Base-by-base conservation (phyloP, 2,797 vertebrate genomes). In the Allobates femoralis region DNA sequence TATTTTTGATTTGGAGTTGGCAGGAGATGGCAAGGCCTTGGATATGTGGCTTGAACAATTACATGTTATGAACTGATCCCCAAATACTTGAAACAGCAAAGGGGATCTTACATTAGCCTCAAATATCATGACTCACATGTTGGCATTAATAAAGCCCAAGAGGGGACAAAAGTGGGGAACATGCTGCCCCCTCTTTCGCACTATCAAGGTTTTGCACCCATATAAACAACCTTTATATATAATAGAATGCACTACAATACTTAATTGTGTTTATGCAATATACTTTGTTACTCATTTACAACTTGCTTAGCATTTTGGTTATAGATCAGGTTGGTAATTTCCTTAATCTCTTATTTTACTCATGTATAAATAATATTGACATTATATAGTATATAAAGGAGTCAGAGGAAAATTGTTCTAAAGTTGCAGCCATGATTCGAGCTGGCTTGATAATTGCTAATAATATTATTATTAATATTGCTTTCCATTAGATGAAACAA, bases 401-500 rank as follows among this genome's bases (percentile, higher is more conserved):
- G 62, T 66, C 15, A 66, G 28, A 18, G n/a, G 15, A 32, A 16
- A 66, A 21, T 71, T 37, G 28, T 14, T 21, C 3, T 10, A 41
- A 41, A 71, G 67, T 66, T 50, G 58, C 11, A 19, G 34, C 19
- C n/a, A 26, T n/a, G 55, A 79, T 79, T 79, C 6, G 23, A 37
- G 26, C 34, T 12, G n/a, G 23, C n/a, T 62, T 16, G 2, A 14
- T 64, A 19, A 56, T 55, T 83, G 32, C n/a, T 73, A 50, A 60
- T 83, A 83, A 60, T 60, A 19, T 74, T 60, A 73, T 62, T 60
- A 19, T 74, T 60, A 73, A 62, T 74, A 74, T 83, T 74, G 11
- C 55, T 74, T n/a, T 60, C 16, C 30, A 16, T 73, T 10, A 82
- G 71, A 37, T n/a, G 56, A 71, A 37, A 64, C 19, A 51, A 56